Base-by-base conservation (phyloP, 2,113 vertebrate species). In the Bothrops jararaca region DNA sequence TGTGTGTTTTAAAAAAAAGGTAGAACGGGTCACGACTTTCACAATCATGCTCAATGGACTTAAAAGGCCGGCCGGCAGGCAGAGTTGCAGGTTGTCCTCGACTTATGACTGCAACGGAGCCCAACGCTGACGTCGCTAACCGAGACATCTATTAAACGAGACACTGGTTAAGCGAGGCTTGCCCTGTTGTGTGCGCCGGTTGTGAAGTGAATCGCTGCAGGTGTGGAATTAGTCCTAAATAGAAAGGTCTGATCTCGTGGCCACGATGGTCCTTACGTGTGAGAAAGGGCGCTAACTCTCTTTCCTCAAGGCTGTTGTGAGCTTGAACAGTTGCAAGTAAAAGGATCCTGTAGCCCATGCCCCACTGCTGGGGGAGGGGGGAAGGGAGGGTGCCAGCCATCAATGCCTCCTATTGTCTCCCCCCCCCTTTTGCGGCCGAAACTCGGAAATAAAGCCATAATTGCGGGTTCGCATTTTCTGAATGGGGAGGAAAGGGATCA, bases 401-500 rank as follows among this genome's bases (percentile, higher is more conserved):
- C 85, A 24, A 64, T 69, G 24, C 0, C 15, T 3, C 6, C 34
- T 12, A 34, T 24, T 5, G 24, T 15, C n/a, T 12, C 5, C 5
- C 1, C 22, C 56, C 52, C 52, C 52, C 20, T 2, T 74, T 80
- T 23, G 15, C 87, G 89, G 95, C 95, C 94, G 94, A 94, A 94
- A 94, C 60, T 57, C 34, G n/a, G 87, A 89, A 80, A 23, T 29
- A 24, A 54, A 52, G 69, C 20, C n/a, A 57, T 45, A 92, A 94
- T 0, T 0, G 93, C 93, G 91, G 94, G 95, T 96, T 96, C 93
- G 95, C 95, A 95, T 94, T 92, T 42, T 94, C 52, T 29, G 56
- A 7, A 7, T 7, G 7, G 26, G 29, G 26, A 26, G 29, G 4
- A n/a, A n/a, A 18, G 93, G 97, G 97, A 95, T 97, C 97, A 86